Evolutionary conservation across 1,140 invertebrate species (phyloP).

Genomic region (Pseudomyrmex sp.): DNA sequence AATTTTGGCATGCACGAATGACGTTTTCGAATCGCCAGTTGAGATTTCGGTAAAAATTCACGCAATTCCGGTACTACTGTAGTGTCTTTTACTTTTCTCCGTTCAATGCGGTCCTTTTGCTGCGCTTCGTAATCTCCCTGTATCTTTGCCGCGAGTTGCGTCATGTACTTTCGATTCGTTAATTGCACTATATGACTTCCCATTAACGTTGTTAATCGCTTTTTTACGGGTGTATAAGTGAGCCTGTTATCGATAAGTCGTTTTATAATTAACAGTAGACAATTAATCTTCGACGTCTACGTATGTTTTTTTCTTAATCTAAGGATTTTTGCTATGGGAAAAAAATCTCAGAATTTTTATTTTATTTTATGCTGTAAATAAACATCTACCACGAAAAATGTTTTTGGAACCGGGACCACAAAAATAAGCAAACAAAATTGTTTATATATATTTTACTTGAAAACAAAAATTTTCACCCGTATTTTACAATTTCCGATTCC

Average conservation of each 20-base stretch:
- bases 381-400: too few species aligned
- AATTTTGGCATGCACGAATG: neutral
- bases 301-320: too few species aligned
- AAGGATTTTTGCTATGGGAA: too few species aligned
- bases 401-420: too few species aligned
- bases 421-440: too few species aligned
- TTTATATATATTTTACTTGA: too few species aligned
- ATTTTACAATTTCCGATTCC: too few species aligned
- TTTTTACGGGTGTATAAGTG: slow-evolving; percentile 57
- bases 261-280: too few species aligned
- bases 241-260: slow-evolving; percentile 22
- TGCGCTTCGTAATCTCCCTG: slow-evolving; percentile 2
- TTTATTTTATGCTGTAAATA: too few species aligned
- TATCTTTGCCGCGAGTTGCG: slow-evolving; percentile 7
- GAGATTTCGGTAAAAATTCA: neutral
- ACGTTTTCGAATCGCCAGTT: neutral
- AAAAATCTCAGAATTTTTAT: too few species aligned
- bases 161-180: slow-evolving; percentile 64
- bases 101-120: slow-evolving; percentile 55
- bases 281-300: too few species aligned
- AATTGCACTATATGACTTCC: slow-evolving; percentile 50
- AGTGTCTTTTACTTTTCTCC: slow-evolving; percentile 23
- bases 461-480: too few species aligned
- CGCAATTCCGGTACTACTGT: slow-evolving; percentile 32
- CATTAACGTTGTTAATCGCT: slow-evolving; percentile 46